Evolutionary conservation across 2,797 vertebrate species (phyloP), one percentile per base, ranked within the genome.

Genomic region (Enoplosus armatus): DNA sequence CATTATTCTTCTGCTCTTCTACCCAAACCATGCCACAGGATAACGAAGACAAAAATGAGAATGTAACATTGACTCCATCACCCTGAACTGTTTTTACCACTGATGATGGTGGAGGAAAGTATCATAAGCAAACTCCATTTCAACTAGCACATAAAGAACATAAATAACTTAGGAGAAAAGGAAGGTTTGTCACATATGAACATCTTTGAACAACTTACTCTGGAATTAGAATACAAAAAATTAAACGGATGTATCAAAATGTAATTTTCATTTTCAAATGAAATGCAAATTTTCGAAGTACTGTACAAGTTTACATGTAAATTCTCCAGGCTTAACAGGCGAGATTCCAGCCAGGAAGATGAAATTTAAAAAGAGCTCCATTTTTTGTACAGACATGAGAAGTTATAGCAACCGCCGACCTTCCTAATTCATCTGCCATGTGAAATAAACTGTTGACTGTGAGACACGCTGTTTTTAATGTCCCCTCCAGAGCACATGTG

Each of bases 231-330:
- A 95, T 97, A 91, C 79, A 91, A 92, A 91, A 93, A 90, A 86
- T 82, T 91, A 97, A 91, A 96, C 96, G 94, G 95, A 97, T 96
- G 97, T 99, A 99, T 97, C 97, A 98, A 98, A 99, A 97, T 94
- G 95, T 95, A 94, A 96, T 96, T 94, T 96, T 93, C 95, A 96
- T 96, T 96, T 93, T 95, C 83, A 92, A 95, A 95, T 93, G 86
- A 93, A 94, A 95, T 89, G 92, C 90, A 88, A 94, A 96, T 95
- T 96, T 94, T 96, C 83, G 94, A 96, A 95, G 92, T 96, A 96
- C 97, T 99, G 96, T 99, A 99, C 97, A 99, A 98, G 96, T 99
- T 97, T 97, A 98, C 96, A 98, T 95, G 95, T 95, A 95, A 95
- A 94, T 95, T 94, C 92, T 86, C 80, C 20, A 58, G 87, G 89